phyloP scores from a whole-genome alignment of 2,888 invertebrate species.

The Phragmatobia fuliginosa region DNA sequence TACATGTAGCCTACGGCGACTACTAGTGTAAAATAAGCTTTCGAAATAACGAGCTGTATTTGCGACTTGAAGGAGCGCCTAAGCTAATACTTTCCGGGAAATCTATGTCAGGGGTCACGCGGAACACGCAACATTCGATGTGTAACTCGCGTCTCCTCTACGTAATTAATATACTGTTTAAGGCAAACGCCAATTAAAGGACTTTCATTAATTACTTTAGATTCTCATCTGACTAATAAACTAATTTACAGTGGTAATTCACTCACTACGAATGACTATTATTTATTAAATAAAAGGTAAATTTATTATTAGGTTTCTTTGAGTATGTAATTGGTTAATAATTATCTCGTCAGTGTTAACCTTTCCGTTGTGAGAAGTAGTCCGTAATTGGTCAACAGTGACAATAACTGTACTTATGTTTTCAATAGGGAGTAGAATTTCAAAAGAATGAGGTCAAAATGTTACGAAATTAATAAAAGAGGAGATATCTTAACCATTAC shows the following conservation, averaged over 20 bases:
- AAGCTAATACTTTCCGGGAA: conserved; percentile 72
- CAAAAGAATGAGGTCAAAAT: conserved; percentile 14
- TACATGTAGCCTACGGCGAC: conserved; percentile 58
- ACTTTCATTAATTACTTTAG: conserved; percentile 68
- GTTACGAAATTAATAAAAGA: conserved; percentile 8
- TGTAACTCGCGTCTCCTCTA: conserved; percentile 65
- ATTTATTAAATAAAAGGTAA: conserved; percentile 27
- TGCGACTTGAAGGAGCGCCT: conserved; percentile 66
- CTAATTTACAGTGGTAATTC: conserved; percentile 51
- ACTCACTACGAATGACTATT: conserved; percentile 47
- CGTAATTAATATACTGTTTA: conserved; percentile 74
- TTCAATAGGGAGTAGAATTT: background rate
- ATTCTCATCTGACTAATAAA: conserved; percentile 64
- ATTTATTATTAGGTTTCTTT: conserved; percentile 27
- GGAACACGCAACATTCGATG: conserved; percentile 66
- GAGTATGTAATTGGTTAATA: conserved; percentile 17
- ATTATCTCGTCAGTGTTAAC: conserved; percentile 28
- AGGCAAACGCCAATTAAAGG: conserved; percentile 69
- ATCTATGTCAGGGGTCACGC: conserved; percentile 72
- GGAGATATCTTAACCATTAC: background rate
- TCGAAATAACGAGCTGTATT: conserved; percentile 75
- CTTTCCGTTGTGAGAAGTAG: conserved; percentile 22
- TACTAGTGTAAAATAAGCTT: conserved; percentile 70
- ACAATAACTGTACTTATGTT: conserved; percentile 23
- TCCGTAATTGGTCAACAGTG: conserved; percentile 22